These are phyloP conservation scores for Triplophysa bombifrons DNA, from an alignment of 2,797 vertebrate genomes.

Conservation along the genomic window DNA sequence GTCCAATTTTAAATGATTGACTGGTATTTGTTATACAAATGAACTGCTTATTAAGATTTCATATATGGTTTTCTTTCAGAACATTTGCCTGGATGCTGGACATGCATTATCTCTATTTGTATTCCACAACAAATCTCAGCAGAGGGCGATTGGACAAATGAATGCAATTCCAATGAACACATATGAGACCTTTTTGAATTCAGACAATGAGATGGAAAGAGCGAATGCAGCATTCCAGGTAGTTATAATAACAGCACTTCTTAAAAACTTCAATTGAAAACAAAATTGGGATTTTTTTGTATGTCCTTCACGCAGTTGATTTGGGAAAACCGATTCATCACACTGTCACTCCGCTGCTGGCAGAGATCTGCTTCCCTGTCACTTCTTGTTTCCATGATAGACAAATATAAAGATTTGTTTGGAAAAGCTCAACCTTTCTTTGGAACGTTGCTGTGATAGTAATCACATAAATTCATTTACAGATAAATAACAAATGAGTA, in stretches of 20 bases:
- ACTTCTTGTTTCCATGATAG: neutral
- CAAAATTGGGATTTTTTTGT: neutral
- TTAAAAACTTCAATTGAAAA: neutral
- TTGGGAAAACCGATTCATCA: neutral
- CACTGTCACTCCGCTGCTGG: neutral
- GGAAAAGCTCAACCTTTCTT: neutral
- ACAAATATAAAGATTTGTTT: neutral
- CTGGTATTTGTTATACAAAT: neutral
- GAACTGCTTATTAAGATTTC: neutral
- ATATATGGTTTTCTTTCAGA: slow-evolving; percentile 60
- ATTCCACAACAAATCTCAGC: slow-evolving; percentile 73
- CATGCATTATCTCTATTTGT: slow-evolving; percentile 77
- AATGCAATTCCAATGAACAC: slow-evolving; percentile 67
- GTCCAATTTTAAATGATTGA: neutral
- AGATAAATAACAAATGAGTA: neutral
- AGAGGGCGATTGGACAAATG: slow-evolving; percentile 68
- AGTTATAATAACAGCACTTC: slow-evolving; percentile 24
- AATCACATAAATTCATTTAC: neutral
- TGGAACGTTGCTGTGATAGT: neutral
- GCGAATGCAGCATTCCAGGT: slow-evolving; percentile 82
- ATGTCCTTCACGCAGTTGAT: neutral
- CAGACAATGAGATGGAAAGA: slow-evolving; percentile 69
- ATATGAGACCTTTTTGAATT: slow-evolving; percentile 72
- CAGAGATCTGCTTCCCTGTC: neutral
- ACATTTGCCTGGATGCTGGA: slow-evolving; percentile 72